Percentiles rank a stretch among this genome's conserved stretches.
Conservation (phyloP, 2,888 invertebrate species). For the Cynaeus angustus region DNA sequence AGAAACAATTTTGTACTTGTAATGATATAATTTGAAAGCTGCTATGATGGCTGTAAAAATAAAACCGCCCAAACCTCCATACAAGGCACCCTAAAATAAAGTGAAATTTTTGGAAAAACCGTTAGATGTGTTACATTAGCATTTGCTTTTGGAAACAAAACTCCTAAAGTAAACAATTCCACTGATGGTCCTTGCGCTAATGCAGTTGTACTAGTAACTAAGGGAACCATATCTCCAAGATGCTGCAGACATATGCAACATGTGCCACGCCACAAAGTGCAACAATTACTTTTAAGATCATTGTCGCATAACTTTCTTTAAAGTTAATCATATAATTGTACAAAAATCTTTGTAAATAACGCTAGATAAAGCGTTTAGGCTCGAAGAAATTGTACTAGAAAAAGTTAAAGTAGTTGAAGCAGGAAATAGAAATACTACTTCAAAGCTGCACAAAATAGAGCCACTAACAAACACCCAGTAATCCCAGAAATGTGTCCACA, state of each 20-base stretch:
- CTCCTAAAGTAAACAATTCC: slow-evolving; percentile 79
- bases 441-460: slow-evolving; percentile 68
- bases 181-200: slow-evolving; percentile 79
- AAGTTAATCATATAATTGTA: slow-evolving; percentile 59
- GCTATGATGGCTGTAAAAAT: neutral
- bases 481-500: slow-evolving; percentile 79
- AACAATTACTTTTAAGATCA: slow-evolving; percentile 75
- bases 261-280: slow-evolving; percentile 76
- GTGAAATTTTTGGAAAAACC: neutral
- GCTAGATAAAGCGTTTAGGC: slow-evolving; percentile 13
- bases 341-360: slow-evolving; percentile 25
- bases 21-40: slow-evolving; percentile 5
- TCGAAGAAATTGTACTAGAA: slow-evolving; percentile 13
- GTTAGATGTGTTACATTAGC: slow-evolving; percentile 69
- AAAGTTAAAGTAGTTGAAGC: too few relatives aligned
- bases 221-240: slow-evolving; percentile 80
- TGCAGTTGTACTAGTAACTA: slow-evolving; percentile 77
- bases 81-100: slow-evolving; percentile 21
- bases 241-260: slow-evolving; percentile 77
- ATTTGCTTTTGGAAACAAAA: slow-evolving; percentile 79
- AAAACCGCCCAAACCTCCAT: slow-evolving; percentile 56
- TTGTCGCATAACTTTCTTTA: slow-evolving; percentile 73
- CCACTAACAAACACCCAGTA: slow-evolving; percentile 83
- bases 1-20: neutral
- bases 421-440: neutral